A percentile compares a stretch with the other conserved stretches of the same genome.
phyloP scores from a whole-genome alignment of 1,140 invertebrate species.

The Anastrepha ludens region DNA sequence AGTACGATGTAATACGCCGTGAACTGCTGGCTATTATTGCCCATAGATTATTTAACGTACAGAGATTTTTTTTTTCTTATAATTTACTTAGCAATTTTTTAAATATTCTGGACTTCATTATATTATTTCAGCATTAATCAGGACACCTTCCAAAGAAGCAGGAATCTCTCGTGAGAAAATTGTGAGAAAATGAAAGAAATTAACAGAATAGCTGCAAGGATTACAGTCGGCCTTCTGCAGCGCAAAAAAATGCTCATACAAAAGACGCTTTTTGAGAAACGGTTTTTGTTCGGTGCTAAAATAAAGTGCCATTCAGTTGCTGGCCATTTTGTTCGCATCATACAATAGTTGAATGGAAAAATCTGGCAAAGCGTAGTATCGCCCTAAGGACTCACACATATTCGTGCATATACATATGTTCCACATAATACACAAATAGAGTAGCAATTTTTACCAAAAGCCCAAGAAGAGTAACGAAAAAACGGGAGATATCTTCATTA shows the following conservation, averaged over 20 bases:
- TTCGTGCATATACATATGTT: too few species aligned
- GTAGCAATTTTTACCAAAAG: too few species aligned
- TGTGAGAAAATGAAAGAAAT: background rate
- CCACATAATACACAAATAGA: too few species aligned
- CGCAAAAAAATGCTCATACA: background rate
- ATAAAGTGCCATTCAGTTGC: background rate
- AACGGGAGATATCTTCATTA: too few species aligned
- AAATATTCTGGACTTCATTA: background rate
- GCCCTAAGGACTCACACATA: too few species aligned
- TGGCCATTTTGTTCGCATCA: background rate
- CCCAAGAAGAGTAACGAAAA: too few species aligned
- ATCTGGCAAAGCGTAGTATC: background rate
- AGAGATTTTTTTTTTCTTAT: background rate
- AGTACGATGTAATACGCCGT: background rate
- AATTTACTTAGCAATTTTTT: background rate
- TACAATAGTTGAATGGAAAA: background rate
- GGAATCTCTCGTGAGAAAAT: background rate
- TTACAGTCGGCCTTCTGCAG: background rate
- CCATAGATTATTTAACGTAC: too few species aligned
- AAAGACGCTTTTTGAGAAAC: background rate
- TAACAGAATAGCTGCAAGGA: background rate
- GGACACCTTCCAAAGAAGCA: background rate
- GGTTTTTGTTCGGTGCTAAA: background rate
- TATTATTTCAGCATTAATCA: background rate
- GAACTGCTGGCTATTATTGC: too few species aligned